phyloP scores from a whole-genome alignment of 2,797 vertebrate species.

The Neosilurus hyrtlii region DNA sequence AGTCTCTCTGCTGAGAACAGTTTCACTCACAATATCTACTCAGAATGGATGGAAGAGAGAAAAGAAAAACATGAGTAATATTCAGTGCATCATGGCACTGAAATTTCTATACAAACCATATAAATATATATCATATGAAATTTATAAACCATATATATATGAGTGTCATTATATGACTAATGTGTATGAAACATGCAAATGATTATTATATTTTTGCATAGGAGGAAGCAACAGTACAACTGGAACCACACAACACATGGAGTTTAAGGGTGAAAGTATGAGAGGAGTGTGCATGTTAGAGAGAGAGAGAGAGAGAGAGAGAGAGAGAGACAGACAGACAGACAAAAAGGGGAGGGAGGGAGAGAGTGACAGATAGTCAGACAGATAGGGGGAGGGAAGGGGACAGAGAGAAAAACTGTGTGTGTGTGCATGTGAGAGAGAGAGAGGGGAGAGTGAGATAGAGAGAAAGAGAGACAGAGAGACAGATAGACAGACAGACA shows the following conservation, averaged over 20 bases:
- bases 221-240: neutral
- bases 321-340: neutral
- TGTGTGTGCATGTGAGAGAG: neutral
- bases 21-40: neutral
- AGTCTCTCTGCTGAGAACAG: neutral
- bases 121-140: neutral
- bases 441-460: neutral
- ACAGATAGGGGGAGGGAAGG: no score
- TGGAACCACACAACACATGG: neutral
- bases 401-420: neutral
- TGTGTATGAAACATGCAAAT: neutral
- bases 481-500: neutral
- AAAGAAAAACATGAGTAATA: neutral
- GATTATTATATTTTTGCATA: neutral
- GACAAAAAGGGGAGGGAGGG: neutral
- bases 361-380: neutral
- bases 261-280: constrained; percentile 4
- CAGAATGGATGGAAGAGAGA: neutral
- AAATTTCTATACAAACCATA: neutral
- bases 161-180: neutral
- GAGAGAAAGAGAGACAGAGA: neutral
- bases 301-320: neutral
- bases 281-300: neutral
- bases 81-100: neutral
- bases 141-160: neutral